These are phyloP conservation scores for Propithecus deckenii DNA, from an alignment of 2,797 vertebrate genomes.

Conservation along the genomic window DNA sequence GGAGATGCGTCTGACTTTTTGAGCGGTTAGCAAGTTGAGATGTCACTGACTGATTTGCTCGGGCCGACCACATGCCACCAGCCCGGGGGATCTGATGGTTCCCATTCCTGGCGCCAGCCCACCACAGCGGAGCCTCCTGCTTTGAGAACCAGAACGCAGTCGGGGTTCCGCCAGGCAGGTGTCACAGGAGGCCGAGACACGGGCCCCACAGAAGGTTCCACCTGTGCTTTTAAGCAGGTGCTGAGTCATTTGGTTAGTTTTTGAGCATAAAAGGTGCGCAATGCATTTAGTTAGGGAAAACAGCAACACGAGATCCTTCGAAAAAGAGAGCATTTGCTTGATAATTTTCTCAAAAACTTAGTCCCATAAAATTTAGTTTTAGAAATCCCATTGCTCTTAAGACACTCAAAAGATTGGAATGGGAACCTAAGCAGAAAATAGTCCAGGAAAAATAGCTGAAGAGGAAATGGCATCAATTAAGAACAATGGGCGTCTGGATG, in stretches of 20 bases:
- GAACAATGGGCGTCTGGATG: neutral
- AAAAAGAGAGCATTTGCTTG: conserved; percentile 23
- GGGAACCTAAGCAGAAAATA: neutral
- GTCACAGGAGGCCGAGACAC: neutral
- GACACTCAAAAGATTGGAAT: neutral
- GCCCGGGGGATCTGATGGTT: neutral
- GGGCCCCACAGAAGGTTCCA: neutral
- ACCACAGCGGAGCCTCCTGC: neutral
- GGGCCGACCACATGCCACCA: conserved; percentile 30
- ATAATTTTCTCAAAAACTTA: conserved; percentile 37
- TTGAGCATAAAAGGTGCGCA: conserved; percentile 56
- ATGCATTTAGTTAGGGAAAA: conserved; percentile 58
- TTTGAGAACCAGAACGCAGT: neutral
- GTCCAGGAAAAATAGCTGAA: neutral
- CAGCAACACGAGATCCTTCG: neutral
- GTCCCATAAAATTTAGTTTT: conserved; percentile 46
- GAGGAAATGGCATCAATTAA: neutral
- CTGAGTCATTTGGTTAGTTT: conserved; percentile 38
- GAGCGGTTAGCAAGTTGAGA: neutral
- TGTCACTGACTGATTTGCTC: conserved; percentile 52
- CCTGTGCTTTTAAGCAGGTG: neutral
- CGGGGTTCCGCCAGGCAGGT: neutral
- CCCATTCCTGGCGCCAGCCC: neutral
- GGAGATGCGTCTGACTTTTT: neutral
- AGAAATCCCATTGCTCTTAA: neutral